Percentiles rank a stretch among this genome's conserved stretches.
Evolutionary conservation across 1,140 invertebrate species (phyloP).

Genomic region (Triops cancriformis): DNA sequence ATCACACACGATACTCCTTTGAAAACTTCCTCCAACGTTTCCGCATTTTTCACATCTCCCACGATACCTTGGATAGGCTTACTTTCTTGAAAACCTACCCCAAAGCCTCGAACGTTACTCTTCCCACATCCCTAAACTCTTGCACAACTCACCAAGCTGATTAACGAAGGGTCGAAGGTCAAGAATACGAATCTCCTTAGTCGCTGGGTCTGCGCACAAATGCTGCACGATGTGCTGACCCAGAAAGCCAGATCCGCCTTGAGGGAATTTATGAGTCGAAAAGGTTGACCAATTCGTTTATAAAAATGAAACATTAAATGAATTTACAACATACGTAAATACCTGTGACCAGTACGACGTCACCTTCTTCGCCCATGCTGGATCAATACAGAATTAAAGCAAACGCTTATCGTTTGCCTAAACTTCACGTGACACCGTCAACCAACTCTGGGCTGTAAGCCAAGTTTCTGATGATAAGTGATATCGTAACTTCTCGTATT

Average conservation of each 20-base stretch:
- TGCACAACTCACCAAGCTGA: slow-evolving; percentile 41
- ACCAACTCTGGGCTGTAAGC: too few species aligned
- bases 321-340: background rate
- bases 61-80: slow-evolving; percentile 41
- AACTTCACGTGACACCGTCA: too few species aligned
- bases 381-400: too few species aligned
- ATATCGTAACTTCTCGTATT: too few species aligned
- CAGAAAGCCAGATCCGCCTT: slow-evolving; percentile 55
- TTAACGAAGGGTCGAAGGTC: slow-evolving; percentile 50
- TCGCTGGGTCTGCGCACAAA: slow-evolving; percentile 45
- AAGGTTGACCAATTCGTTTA: too few species aligned
- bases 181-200: slow-evolving; percentile 52
- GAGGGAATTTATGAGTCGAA: background rate
- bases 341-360: background rate
- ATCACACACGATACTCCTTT: slow-evolving; percentile 50
- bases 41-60: slow-evolving; percentile 43
- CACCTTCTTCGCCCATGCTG: too few species aligned
- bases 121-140: background rate
- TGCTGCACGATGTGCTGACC: slow-evolving; percentile 54
- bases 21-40: slow-evolving; percentile 42
- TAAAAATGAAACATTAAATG: background rate
- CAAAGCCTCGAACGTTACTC: background rate
- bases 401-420: too few species aligned
- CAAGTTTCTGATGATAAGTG: too few species aligned
- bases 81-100: slow-evolving; percentile 36